Evolutionary conservation across 2,797 vertebrate species (phyloP).

Genomic region (Benthosema pterotum): DNA sequence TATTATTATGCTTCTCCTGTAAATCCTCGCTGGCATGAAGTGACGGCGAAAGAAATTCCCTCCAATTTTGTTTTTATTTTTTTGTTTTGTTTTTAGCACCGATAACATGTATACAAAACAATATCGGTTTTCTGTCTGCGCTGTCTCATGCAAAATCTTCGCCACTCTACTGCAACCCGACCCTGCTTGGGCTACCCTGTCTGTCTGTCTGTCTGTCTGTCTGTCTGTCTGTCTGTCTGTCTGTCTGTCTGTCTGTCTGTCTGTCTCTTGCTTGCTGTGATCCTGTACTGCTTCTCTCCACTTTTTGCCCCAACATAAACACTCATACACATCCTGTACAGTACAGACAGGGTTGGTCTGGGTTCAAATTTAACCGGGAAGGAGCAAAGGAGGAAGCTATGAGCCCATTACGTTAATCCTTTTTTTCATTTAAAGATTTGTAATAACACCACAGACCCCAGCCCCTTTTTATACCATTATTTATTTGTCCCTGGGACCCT

Average conservation of each 20-base stretch:
- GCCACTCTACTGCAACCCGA: constrained; percentile 77
- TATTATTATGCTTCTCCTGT: constrained; percentile 42
- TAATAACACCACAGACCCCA: no score
- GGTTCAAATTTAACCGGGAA: neutral
- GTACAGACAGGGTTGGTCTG: constrained; percentile 49
- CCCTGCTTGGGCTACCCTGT: constrained; percentile 50
- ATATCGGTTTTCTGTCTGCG: constrained; percentile 32
- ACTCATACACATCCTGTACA: constrained; percentile 1
- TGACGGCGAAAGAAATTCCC: constrained; percentile 43
- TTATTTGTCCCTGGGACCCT: no score
- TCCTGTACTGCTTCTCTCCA: constrained; percentile 12
- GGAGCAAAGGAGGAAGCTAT: no score
- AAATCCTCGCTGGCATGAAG: constrained; percentile 40
- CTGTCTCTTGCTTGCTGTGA: constrained; percentile 29
- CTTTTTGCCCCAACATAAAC: constrained; percentile 11
- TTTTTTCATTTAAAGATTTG: no score
- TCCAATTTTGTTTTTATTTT: constrained; percentile 37
- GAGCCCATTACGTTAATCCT: no score
- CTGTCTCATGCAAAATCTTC: constrained; percentile 76
- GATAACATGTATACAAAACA: constrained; percentile 39
- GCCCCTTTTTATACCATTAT: no score
- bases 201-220: constrained; percentile 33
- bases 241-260: no score
- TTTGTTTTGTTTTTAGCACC: no score
- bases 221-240: constrained; percentile 27